These are phyloP conservation scores for Eupithecia exiguata DNA, from an alignment of 2,888 invertebrate genomes.

Conservation along the genomic window DNA sequence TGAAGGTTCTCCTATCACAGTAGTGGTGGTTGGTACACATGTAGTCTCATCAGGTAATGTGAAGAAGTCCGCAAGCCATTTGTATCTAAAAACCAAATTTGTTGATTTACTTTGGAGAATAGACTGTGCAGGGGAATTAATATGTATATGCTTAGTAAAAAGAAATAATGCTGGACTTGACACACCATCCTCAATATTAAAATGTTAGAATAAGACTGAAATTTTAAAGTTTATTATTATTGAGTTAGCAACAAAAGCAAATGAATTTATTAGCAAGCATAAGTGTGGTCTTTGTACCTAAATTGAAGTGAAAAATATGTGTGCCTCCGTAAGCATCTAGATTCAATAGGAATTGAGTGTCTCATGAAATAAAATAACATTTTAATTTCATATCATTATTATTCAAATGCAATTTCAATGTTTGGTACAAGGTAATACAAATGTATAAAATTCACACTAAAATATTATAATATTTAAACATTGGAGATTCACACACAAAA, in stretches of 20 bases:
- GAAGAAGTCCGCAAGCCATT: slow-evolving; percentile 72
- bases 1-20: slow-evolving; percentile 37
- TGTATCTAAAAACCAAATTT: slow-evolving; percentile 64
- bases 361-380: slow-evolving; percentile 52
- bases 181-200: neutral
- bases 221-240: neutral
- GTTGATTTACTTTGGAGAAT: neutral
- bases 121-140: neutral
- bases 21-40: slow-evolving; percentile 44
- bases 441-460: slow-evolving; percentile 80
- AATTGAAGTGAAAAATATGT: neutral
- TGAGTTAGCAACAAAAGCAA: slow-evolving; percentile 6
- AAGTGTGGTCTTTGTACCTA: neutral
- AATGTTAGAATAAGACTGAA: neutral
- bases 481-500: slow-evolving; percentile 68
- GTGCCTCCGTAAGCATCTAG: neutral
- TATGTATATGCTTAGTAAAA: neutral
- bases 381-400: slow-evolving; percentile 65
- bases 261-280: neutral
- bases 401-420: slow-evolving; percentile 82
- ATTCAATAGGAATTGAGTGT: neutral
- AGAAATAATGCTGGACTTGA: neutral
- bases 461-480: slow-evolving; percentile 60
- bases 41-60: slow-evolving; percentile 56
- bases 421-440: slow-evolving; percentile 80